phyloP scores from a whole-genome alignment of 2,888 invertebrate species.

The Diachrysia chrysitis region DNA sequence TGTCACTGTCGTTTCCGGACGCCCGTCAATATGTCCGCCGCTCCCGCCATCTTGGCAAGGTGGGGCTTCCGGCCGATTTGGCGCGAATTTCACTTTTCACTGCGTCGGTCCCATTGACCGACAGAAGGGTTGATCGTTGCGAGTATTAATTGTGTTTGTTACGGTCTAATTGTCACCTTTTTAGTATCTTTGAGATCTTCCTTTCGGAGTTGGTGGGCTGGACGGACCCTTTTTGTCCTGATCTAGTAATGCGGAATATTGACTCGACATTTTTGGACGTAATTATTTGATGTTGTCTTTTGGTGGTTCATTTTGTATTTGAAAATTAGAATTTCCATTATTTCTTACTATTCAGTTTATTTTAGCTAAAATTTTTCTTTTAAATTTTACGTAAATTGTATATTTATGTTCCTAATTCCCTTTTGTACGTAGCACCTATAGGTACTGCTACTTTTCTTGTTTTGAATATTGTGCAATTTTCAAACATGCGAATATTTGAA shows the following conservation, averaged over 20 bases:
- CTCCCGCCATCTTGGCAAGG: slow-evolving; percentile 60
- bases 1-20: slow-evolving; percentile 71
- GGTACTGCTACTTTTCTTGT: no score
- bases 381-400: no score
- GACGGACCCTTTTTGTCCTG: slow-evolving; percentile 39
- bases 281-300: neutral
- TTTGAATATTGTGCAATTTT: no score
- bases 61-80: slow-evolving; percentile 63
- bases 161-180: slow-evolving; percentile 59
- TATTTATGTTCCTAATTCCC: no score
- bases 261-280: neutral
- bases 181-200: slow-evolving; percentile 54
- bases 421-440: no score
- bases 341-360: no score
- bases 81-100: slow-evolving; percentile 64
- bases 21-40: slow-evolving; percentile 70
- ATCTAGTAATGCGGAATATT: slow-evolving; percentile 8
- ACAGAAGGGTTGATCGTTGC: slow-evolving; percentile 54
- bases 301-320: neutral
- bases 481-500: no score
- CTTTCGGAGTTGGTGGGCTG: slow-evolving; percentile 46
- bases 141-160: slow-evolving; percentile 61
- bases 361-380: no score
- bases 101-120: slow-evolving; percentile 61
- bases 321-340: neutral